Conservation (phyloP, 2,888 invertebrate genomes). For the Ichneumon xanthorius region DNA sequence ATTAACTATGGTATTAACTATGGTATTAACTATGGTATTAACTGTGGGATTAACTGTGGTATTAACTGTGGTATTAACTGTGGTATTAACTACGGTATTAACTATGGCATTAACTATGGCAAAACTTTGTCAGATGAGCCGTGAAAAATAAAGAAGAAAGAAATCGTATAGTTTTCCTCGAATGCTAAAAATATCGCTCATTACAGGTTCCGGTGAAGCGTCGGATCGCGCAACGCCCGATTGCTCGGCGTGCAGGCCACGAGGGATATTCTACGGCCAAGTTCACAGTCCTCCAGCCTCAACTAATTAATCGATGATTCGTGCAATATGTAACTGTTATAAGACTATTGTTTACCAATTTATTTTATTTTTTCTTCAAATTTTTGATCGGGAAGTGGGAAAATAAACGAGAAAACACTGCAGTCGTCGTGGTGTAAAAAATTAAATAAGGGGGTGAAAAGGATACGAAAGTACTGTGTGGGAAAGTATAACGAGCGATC, state of each 20-base stretch:
- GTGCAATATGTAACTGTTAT: constrained; percentile 58
- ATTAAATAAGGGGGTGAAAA: neutral
- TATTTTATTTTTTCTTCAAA: constrained; percentile 12
- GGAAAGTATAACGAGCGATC: constrained; percentile 19
- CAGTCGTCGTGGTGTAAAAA: neutral
- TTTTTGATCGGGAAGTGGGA: neutral
- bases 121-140: neutral
- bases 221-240: constrained; percentile 77
- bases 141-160: neutral
- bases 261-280: constrained; percentile 80
- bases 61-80: neutral
- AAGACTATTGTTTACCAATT: constrained; percentile 2
- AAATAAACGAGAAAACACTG: neutral
- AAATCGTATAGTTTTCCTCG: neutral
- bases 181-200: constrained; percentile 23
- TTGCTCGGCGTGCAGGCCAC: constrained; percentile 81
- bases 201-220: constrained; percentile 68
- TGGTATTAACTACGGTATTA: neutral
- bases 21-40: neutral
- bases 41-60: neutral
- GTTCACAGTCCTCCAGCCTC: constrained; percentile 81
- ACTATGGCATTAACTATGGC: neutral
- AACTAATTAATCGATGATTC: constrained; percentile 77
- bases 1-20: neutral
- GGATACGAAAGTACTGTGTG: neutral